These are phyloP conservation scores for Epistrophe grossulariae DNA, from an alignment of 2,888 invertebrate genomes.

Conservation along the genomic window DNA sequence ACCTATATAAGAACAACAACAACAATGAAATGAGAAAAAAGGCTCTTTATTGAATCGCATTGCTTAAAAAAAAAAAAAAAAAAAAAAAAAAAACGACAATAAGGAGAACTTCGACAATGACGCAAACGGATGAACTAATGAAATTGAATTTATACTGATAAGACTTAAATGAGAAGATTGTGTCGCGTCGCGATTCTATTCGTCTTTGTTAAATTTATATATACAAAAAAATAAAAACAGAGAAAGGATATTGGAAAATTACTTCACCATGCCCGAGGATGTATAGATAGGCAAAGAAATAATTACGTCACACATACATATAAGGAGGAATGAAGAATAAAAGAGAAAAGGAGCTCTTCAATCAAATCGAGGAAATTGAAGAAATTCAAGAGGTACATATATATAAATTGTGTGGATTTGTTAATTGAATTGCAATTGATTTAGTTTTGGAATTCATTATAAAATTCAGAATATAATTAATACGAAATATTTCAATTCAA, in stretches of 20 bases:
- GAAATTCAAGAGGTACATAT: slow-evolving; percentile 18
- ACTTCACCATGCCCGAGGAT: slow-evolving; percentile 1
- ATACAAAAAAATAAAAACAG: background rate
- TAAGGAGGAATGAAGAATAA: background rate
- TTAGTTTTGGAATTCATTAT: slow-evolving; percentile 27
- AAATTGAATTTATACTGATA: slow-evolving; percentile 68
- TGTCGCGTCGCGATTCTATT: slow-evolving; percentile 37
- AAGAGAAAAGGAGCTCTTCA: slow-evolving; percentile 16
- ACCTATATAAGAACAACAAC: background rate
- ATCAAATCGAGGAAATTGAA: slow-evolving; percentile 26
- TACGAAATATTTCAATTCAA: background rate
- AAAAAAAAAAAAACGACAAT: slow-evolving; percentile 25
- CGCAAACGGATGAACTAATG: slow-evolving; percentile 48
- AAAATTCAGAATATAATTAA: slow-evolving; percentile 39
- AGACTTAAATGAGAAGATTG: slow-evolving; percentile 53
- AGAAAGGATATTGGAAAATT: slow-evolving; percentile 31
- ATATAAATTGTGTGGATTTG: slow-evolving; percentile 29
- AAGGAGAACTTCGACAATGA: slow-evolving; percentile 12
- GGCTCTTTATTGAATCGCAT: slow-evolving; percentile 4
- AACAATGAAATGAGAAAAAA: background rate
- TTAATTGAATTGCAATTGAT: slow-evolving; percentile 64
- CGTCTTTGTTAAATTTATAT: slow-evolving; percentile 13
- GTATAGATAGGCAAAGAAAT: slow-evolving; percentile 5
- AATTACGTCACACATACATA: slow-evolving; percentile 24
- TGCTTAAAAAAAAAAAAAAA: slow-evolving; percentile 18